Percentiles rank a stretch among this genome's conserved stretches.
phyloP scores from a whole-genome alignment of 1,140 invertebrate genomes.

The Drosophila funebris region DNA sequence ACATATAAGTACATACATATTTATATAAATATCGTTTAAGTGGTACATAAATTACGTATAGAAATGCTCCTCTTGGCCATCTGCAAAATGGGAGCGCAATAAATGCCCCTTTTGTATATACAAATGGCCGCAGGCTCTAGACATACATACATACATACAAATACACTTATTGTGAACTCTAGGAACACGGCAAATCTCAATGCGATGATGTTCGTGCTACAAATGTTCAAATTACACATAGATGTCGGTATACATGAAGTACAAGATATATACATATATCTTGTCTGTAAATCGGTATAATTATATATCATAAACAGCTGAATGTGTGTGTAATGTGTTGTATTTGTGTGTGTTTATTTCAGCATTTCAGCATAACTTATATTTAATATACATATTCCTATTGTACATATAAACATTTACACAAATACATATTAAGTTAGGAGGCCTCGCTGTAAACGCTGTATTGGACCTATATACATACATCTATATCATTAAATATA shows the following conservation, averaged over 20 bases:
- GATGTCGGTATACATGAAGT: conserved; percentile 14
- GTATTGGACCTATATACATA: conserved; percentile 4
- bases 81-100: conserved; percentile 30
- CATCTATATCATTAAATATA: neutral
- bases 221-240: conserved; percentile 39
- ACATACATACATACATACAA: conserved; percentile 21
- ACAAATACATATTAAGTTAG: conserved; percentile 18
- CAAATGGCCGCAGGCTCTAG: conserved; percentile 6
- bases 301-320: conserved; percentile 14
- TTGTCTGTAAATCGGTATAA: conserved; percentile 4
- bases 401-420: conserved; percentile 24
- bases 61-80: conserved; percentile 24
- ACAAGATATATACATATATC: neutral
- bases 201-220: conserved; percentile 22
- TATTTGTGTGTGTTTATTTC: neutral
- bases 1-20: conserved; percentile 11
- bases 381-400: conserved; percentile 4
- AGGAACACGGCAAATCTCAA: conserved; percentile 43
- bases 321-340: conserved; percentile 3
- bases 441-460: conserved; percentile 14
- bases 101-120: conserved; percentile 19
- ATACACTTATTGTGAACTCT: conserved; percentile 28
- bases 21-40: conserved; percentile 24
- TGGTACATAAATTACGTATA: conserved; percentile 37
- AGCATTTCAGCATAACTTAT: conserved; percentile 38